Evolutionary conservation across 2,888 invertebrate genomes (phyloP), one percentile per base, ranked within the genome.

Genomic region (Cremastinae sp.): DNA sequence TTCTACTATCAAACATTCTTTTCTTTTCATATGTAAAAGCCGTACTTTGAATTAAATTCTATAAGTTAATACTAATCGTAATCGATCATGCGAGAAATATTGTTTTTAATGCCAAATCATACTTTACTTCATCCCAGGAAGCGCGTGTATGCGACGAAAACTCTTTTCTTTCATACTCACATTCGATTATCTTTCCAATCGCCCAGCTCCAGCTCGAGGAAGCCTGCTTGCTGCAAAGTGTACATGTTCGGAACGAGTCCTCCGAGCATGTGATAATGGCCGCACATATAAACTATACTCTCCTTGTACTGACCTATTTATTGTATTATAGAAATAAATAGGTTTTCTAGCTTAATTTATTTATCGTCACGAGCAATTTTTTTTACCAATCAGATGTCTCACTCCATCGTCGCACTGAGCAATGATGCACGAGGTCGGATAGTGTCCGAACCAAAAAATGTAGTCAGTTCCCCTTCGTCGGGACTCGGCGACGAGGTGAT

Each of bases 111-210:
- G 4, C 43, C 9, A 14, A 72, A 9, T 4, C 7, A 8, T 10
- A 34, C 12, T 38, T 56, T 38, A 14, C 38, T 38, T 20, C 20
- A 2, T 7, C 34, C 43, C 58, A 8, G 34, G 7, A 53, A 58
- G 14, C 53, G 68, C 22, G 53, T 68, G 62, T 56, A 54, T 68
- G 28, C 38, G 18, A 41, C 22, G 14, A 61, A 61, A 56, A 68
- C 34, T 14, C 34, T 58, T 22, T 16, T 20, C 10, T 53, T 61
- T 53, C 62, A 56, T 59, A 75, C 91, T 91, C 91, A 95, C 95
- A 95, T 92, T 91, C 97, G 92, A 86, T 95, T 95, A 84, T 96
- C 95, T 90, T 96, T 97, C 97, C 97, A 98, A 90, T 98, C 98
- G 7, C 95, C 96, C 65, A 97, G 90, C 90, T 98, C 98, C 71